These are phyloP conservation scores for Oplegnathus fasciatus DNA, from an alignment of 2,113 vertebrate species.

Conservation along the genomic window DNA sequence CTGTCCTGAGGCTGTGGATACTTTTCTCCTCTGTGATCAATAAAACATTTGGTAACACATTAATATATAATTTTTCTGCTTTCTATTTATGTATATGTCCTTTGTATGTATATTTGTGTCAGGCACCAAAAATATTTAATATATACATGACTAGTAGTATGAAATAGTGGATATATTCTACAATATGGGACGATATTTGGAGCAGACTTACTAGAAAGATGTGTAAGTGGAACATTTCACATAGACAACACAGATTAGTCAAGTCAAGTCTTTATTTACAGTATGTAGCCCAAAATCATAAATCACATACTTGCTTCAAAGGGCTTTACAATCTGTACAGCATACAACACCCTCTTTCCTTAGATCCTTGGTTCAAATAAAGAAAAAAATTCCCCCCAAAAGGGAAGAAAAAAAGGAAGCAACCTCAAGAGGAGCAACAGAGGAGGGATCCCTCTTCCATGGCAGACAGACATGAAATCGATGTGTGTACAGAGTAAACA, in stretches of 20 bases:
- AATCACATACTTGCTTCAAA: background rate
- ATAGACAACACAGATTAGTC: background rate
- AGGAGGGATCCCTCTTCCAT: background rate
- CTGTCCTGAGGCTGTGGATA: slow-evolving; percentile 37
- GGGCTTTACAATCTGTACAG: background rate
- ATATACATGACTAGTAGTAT: background rate
- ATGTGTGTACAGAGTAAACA: background rate
- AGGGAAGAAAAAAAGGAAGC: background rate
- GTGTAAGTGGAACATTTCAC: background rate
- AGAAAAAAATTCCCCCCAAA: background rate
- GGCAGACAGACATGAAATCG: background rate
- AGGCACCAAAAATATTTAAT: background rate
- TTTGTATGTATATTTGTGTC: background rate
- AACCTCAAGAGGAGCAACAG: background rate
- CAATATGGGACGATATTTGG: background rate
- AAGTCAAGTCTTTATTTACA: background rate
- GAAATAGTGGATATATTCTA: background rate
- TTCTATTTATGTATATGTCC: slow-evolving; percentile 12
- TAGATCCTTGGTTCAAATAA: background rate
- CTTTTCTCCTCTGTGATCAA: slow-evolving; percentile 13
- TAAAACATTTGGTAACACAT: slow-evolving; percentile 33
- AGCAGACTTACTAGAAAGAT: background rate
- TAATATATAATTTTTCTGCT: slow-evolving; percentile 5
- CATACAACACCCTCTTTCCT: background rate
- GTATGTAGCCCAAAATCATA: background rate